Evolutionary conservation across 2,888 invertebrate genomes (phyloP).

Genomic region (Oscheius sp.): DNA sequence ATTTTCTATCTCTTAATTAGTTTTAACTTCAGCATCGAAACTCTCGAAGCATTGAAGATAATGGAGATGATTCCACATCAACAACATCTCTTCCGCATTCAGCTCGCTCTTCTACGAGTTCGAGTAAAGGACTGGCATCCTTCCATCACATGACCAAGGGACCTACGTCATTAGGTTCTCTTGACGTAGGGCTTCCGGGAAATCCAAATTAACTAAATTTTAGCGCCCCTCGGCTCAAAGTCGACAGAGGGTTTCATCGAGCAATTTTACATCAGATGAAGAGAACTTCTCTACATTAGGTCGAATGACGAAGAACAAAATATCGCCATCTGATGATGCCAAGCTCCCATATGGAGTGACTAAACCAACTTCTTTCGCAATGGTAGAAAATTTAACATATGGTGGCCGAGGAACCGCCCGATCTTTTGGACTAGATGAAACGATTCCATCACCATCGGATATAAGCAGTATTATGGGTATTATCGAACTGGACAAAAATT

Average conservation of each 20-base stretch:
- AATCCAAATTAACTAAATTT: neutral
- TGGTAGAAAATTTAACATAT: neutral
- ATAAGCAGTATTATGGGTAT: slow-evolving; percentile 9
- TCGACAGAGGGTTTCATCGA: neutral
- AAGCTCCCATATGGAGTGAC: neutral
- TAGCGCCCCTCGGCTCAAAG: neutral
- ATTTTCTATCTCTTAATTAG: neutral
- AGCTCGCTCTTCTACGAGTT: slow-evolving; percentile 6
- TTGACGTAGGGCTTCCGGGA: neutral
- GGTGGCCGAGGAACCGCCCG: neutral
- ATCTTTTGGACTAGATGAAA: slow-evolving; percentile 19
- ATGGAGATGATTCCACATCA: neutral
- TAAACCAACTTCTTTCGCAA: neutral
- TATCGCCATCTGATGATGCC: slow-evolving; percentile 3
- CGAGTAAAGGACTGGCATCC: slow-evolving; percentile 2
- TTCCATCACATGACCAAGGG: slow-evolving; percentile 3
- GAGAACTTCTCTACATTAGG: neutral
- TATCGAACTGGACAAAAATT: neutral
- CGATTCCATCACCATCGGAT: slow-evolving; percentile 20
- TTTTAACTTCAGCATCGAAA: slow-evolving; percentile 1
- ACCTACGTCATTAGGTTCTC: neutral
- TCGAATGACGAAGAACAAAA: neutral
- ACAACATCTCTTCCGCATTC: neutral
- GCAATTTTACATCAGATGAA: neutral
- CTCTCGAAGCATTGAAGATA: slow-evolving; percentile 17